A percentile compares a stretch with the other conserved stretches of the same genome.
These are phyloP conservation scores for Ephydatia muelleri DNA, from an alignment of 37 sponge, comb jelly and placozoan genomes.

Conservation along the genomic window DNA sequence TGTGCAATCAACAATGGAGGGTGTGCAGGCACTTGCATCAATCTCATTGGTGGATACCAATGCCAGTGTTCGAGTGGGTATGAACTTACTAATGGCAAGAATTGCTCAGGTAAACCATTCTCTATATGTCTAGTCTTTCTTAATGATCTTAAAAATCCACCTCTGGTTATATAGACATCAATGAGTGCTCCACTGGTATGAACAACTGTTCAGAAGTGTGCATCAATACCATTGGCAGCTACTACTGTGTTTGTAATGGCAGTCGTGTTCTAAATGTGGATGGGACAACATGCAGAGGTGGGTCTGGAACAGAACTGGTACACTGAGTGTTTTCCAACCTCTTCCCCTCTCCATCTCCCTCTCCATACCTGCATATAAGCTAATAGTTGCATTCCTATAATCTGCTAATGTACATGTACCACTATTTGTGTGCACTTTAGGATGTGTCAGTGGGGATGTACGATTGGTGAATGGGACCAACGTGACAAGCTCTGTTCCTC, in stretches of 20 bases:
- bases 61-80: slow-evolving; percentile 53
- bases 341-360: too few relatives aligned
- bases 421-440: neutral
- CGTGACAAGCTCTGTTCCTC: neutral
- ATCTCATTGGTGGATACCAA: slow-evolving; percentile 25
- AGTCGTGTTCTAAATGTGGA: neutral
- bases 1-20: slow-evolving; percentile 9
- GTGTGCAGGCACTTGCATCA: slow-evolving; percentile 7
- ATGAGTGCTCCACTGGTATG: slow-evolving; percentile 15
- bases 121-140: neutral
- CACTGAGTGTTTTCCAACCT: too few relatives aligned
- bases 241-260: slow-evolving; percentile 17
- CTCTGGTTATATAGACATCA: slow-evolving; percentile 9
- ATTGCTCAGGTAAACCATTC: slow-evolving; percentile 6
- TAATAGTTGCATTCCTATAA: too few relatives aligned
- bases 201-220: slow-evolving; percentile 12
- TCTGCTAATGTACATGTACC: neutral
- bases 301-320: neutral
- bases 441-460: slow-evolving; percentile 10
- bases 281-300: slow-evolving; percentile 25
- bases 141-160: too few relatives aligned
- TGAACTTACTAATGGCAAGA: slow-evolving; percentile 9
- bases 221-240: slow-evolving; percentile 13
- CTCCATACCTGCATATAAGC: too few relatives aligned
- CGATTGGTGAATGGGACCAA: slow-evolving; percentile 20